These are phyloP conservation scores for Delia radicum DNA, from an alignment of 1,140 invertebrate species.

Conservation along the genomic window DNA sequence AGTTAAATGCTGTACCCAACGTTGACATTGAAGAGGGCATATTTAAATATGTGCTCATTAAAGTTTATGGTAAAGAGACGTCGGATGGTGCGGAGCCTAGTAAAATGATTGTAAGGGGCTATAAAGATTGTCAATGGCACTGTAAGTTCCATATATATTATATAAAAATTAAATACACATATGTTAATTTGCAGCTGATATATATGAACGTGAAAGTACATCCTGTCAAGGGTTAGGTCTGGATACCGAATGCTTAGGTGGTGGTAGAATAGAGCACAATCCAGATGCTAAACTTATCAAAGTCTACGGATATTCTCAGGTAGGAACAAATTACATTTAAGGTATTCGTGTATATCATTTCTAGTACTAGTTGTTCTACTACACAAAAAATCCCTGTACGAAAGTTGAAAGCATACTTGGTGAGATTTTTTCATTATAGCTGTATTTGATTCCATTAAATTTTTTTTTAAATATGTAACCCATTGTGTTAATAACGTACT, in stretches of 20 bases:
- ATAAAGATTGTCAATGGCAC: conserved; percentile 67
- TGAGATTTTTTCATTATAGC: too few species aligned
- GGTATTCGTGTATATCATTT: too few species aligned
- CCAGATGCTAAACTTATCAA: conserved; percentile 64
- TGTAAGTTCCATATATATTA: conserved; percentile 57
- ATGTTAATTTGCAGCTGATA: conserved; percentile 59
- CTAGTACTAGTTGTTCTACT: too few species aligned
- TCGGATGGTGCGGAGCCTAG: conserved; percentile 42
- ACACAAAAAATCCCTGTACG: too few species aligned
- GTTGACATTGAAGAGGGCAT: conserved; percentile 79
- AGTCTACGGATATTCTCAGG: conserved; percentile 78
- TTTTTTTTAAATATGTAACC: too few species aligned
- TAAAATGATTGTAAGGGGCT: conserved; percentile 74
- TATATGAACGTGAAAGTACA: conserved; percentile 62
- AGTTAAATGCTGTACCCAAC: conserved; percentile 59
- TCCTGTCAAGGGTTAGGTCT: conserved; percentile 53
- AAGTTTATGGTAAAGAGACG: conserved; percentile 60
- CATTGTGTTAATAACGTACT: too few species aligned
- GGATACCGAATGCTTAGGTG: conserved; percentile 71
- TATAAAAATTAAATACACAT: neutral
- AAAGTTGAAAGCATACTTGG: too few species aligned
- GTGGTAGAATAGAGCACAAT: conserved; percentile 74
- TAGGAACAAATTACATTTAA: too few species aligned
- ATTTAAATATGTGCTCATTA: conserved; percentile 86
- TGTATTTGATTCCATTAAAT: too few species aligned